phyloP scores from a whole-genome alignment of 2,888 invertebrate species.

The Candidula unifasciata region DNA sequence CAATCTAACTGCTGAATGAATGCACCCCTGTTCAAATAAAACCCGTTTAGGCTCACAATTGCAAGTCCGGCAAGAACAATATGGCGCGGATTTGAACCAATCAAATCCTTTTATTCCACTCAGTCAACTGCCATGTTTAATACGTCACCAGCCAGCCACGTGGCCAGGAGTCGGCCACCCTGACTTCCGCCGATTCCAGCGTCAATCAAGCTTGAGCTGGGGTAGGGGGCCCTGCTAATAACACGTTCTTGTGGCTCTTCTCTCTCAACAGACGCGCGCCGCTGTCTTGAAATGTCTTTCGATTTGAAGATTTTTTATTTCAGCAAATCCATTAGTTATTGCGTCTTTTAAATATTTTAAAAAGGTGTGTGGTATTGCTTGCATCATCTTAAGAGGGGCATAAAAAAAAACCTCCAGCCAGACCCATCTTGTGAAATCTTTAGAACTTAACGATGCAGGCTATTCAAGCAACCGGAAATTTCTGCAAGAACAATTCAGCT shows the following conservation, averaged over 20 bases:
- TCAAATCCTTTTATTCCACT: conserved; percentile 36
- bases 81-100: conserved; percentile 23
- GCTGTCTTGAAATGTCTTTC: conserved; percentile 10
- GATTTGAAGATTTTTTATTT: background rate
- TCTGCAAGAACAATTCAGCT: background rate
- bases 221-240: conserved; percentile 7
- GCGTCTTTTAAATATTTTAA: conserved; percentile 10
- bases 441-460: background rate
- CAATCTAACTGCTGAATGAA: conserved; percentile 38
- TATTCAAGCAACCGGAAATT: background rate
- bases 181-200: conserved; percentile 3
- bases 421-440: background rate
- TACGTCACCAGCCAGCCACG: conserved; percentile 43
- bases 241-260: conserved; percentile 5
- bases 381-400: background rate
- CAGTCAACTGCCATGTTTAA: conserved; percentile 35
- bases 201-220: conserved; percentile 36
- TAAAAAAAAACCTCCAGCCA: background rate
- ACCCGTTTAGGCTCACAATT: background rate
- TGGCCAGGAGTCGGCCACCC: conserved; percentile 44
- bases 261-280: background rate
- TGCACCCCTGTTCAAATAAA: conserved; percentile 18
- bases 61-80: conserved; percentile 15
- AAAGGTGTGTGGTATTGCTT: background rate
- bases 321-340: conserved; percentile 1